Base-by-base conservation (phyloP, 2,113 vertebrate species). In the Malurus cyaneus region DNA sequence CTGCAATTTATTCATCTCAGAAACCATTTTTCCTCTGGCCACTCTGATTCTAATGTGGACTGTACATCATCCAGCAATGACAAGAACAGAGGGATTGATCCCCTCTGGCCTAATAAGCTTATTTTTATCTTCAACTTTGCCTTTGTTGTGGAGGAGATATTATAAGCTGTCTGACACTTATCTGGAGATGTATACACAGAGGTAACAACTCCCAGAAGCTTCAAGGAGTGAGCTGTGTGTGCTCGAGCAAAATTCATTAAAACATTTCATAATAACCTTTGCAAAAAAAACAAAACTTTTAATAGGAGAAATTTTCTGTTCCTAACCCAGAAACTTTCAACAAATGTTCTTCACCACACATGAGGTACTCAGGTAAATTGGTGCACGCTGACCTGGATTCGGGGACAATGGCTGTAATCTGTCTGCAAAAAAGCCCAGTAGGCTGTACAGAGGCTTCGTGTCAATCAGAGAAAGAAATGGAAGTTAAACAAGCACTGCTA, bases 71-170 rank as follows among this genome's bases (percentile, higher is more conserved):
- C 81, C 84, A 54, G 39, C 49, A 87, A 60, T 54, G 80, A 80
- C 80, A 89, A 91, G 83, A 96, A 76, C 67, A 96, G 83, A 86
- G 56, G 50, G 77, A 89, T 13, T 82, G 66, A 77, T 92, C 73
- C 92, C 56, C 70, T 12, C 20, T 88, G 66, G 17, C 65, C 41
- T 86, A 92, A 81, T 80, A 70, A 88, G n/a, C 50, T 86, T 92
- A 49, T 86, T 93, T 97, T 94, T 92, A 54, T 92, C 77, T 96
- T 90, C 59, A 81, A 29, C 39, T 62, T 32, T 71, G 23, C 46
- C 62, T 92, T 90, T 89, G 39, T 71, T 78, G 39, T 49, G 60
- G 59, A 87, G 28, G 15, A 73, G 69, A 78, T 81, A 70, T 52
- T 92, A 76, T 76, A 92, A 97, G 15, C 47, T 83, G 32, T 56